Base-by-base conservation (phyloP, 2,888 invertebrate species). In the Cephus rjabovi region DNA sequence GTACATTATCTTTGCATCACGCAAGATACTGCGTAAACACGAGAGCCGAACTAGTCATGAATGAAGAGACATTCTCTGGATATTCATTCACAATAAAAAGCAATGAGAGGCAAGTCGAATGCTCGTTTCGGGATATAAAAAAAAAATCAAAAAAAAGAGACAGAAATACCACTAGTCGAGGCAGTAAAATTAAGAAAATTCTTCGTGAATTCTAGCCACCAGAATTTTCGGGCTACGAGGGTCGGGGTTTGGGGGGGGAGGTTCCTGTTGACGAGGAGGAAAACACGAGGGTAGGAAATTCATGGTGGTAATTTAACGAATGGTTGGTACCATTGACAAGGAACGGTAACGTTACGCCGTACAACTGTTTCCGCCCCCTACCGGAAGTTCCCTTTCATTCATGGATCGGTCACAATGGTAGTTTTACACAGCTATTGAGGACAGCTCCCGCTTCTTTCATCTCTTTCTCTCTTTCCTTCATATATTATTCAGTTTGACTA, bases 351-450 rank as follows among this genome's bases (percentile, higher is more conserved):
- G 88, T 86, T 87, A 88, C 89, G 89, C 86, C 88, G 86, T 86
- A 88, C 89, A 90, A 90, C 90, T 89, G 89, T 90, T 90, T 90
- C 90, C 89, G 89, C 89, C 90, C 88, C 89, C 89, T 86, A 87
- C 89, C 90, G 91, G 91, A 91, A 91, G 91, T 90, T 86, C 89
- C 90, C 89, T 89, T 91, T 90, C 91, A 90, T 91, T 91, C 91
- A 91, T 89, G 91, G 88, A 90, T 90, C 88, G 90, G 88, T 89
- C 89, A 91, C 90, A 91, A 90, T 91, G 90, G 90, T 89, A 90
- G 89, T 89, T 90, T 89, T 89, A 89, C 89, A 89, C 86, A 86
- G 88, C 89, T 89, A 90, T 90, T 89, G 90, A 88, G 89, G 87
- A 89, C 87, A 15, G 86, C 30, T 70, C 70, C 33, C 70, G 9